Percentiles rank a stretch among this genome's conserved stretches.
Conservation (phyloP, 2,888 invertebrate species). For the Entomobrya proxima region DNA sequence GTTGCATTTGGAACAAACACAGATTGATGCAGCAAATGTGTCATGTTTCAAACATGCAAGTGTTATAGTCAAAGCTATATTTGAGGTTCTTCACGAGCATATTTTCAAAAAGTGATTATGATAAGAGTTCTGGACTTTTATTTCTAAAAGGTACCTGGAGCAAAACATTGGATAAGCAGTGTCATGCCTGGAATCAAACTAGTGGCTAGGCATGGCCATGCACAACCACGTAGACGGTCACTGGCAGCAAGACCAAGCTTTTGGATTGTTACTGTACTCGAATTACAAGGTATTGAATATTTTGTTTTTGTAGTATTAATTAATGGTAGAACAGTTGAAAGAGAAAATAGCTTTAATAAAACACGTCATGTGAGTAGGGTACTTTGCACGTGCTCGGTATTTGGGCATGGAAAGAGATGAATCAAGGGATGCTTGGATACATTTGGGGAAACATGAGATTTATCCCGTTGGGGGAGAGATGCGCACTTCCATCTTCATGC, state of each 20-base stretch:
- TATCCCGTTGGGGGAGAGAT: conserved; percentile 97
- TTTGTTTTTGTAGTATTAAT: background rate
- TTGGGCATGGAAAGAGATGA: conserved; percentile 94
- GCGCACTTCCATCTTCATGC: conserved; percentile 85
- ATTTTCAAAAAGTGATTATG: background rate
- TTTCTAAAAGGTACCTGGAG: conserved; percentile 84
- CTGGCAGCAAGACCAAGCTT: conserved; percentile 86
- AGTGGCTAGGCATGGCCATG: conserved; percentile 91
- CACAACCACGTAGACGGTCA: conserved; percentile 64
- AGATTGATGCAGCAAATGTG: conserved; percentile 86
- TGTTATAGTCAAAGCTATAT: background rate
- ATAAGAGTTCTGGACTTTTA: conserved; percentile 1
- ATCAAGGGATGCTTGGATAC: conserved; percentile 97
- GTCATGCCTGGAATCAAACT: conserved; percentile 91
- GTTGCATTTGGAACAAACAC: conserved; percentile 79
- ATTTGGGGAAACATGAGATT: conserved; percentile 92
- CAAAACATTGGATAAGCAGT: conserved; percentile 91
- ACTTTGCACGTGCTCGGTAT: conserved; percentile 82
- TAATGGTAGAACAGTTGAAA: too few species aligned
- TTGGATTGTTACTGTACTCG: conserved; percentile 96
- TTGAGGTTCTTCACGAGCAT: too few species aligned
- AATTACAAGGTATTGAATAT: conserved; percentile 84
- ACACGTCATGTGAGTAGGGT: conserved; percentile 78
- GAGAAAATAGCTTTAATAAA: too few species aligned
- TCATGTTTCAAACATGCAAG: conserved; percentile 87